Evolutionary conservation across 2,888 invertebrate species (phyloP), one percentile per base, ranked within the genome.

Genomic region (Pyrochroa serraticornis): DNA sequence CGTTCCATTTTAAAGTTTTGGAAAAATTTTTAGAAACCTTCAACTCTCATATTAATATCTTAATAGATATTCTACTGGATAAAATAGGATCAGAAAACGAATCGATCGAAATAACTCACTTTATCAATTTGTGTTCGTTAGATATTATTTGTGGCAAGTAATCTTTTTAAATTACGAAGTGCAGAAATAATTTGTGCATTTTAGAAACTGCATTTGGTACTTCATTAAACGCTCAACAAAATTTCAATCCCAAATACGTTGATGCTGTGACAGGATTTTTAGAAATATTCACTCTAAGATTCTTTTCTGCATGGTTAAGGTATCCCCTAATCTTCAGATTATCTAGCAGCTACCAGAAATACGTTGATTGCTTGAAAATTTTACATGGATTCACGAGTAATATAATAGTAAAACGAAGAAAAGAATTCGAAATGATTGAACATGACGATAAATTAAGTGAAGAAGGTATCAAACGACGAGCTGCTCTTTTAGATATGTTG

Each of bases 191-290:
- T 36, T 5, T 37, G 6, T 2, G 5, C 13, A 6, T n/a, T 30
- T n/a, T 7, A 82, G 85, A 86, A 70, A 84, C 85, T 12, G 84
- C 85, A 1, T 85, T 86, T 83, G 86, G 86, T 5, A 77, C 77
- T 8, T 72, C 76, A 46, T 75, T 85, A n/a, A 72, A 77, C 41
- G 78, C 78, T 1, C 78, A 80, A 62, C 68, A 74, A 33, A 74
- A 77, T 32, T 63, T 65, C 36, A 77, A 81, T 41, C 78, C 78
- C 1, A 77, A 79, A 37, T 84, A 83, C 68, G 80, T 83, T 1
- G 68, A 73, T 46, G 80, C 82, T 9, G 77, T 83, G 1, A 62
- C 55, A 6, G 58, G 53, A 6, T 71, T 64, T 44, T 50, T 71
- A 35, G 68, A 72, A 60, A 70, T 71, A 13, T 70, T 71, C 44